Percentiles rank a stretch among this genome's conserved stretches.
Evolutionary conservation across 2,797 vertebrate species (phyloP).

Genomic region (Eurystomus glaucurus): DNA sequence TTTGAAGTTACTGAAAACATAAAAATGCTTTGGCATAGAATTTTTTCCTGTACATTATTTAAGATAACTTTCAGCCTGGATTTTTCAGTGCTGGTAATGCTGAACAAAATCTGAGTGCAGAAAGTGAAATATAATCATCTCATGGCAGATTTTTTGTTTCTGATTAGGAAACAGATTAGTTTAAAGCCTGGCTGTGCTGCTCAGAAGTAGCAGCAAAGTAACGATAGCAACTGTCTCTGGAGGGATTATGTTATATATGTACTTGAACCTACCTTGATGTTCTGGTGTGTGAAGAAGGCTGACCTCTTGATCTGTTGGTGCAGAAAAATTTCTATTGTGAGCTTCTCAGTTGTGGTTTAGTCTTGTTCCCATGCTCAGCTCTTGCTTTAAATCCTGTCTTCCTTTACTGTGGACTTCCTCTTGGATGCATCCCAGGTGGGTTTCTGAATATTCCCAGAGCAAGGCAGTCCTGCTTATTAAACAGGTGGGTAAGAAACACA

Average conservation of each 20-base stretch:
- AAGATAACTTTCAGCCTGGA: neutral
- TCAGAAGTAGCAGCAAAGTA: neutral
- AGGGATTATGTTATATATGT: neutral
- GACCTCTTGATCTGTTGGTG: neutral
- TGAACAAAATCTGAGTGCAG: neutral
- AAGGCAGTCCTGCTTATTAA: neutral
- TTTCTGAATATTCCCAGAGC: neutral
- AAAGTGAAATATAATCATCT: neutral
- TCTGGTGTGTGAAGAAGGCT: neutral
- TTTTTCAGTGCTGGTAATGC: neutral
- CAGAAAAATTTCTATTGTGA: neutral
- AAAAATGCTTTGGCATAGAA: neutral
- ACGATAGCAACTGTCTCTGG: neutral
- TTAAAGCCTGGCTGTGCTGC: neutral
- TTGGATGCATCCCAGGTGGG: rapidly evolving
- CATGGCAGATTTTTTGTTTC: neutral
- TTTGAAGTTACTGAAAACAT: neutral
- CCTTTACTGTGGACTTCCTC: neutral
- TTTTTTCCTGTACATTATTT: neutral
- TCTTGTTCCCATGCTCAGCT: neutral
- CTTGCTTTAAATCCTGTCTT: neutral
- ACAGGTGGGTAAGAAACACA: neutral
- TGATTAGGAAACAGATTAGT: neutral
- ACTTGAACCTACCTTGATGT: neutral
- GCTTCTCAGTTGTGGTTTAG: neutral